A percentile compares a stretch with the other conserved stretches of the same genome.
phyloP scores from a whole-genome alignment of 2,113 vertebrate species.

The Rutilus rutilus region DNA sequence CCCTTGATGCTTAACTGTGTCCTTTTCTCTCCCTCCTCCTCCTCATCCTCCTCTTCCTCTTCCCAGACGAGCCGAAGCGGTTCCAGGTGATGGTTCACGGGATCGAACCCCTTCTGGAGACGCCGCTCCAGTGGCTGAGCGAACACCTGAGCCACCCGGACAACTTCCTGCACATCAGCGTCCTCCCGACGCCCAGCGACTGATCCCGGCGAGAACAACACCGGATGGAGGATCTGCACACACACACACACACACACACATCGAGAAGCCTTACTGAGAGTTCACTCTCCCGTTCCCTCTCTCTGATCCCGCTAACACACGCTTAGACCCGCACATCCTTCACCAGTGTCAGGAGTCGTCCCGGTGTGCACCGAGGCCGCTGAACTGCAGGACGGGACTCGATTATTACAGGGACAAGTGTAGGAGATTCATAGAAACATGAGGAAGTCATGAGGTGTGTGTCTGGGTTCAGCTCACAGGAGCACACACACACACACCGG shows the following conservation, averaged over 20 bases:
- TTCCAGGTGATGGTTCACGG: conserved; percentile 96
- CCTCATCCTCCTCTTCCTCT: background rate
- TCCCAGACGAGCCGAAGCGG: conserved; percentile 88
- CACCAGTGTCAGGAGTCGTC: conserved; percentile 72
- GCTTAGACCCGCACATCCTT: conserved; percentile 54
- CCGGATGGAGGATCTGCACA: too few species aligned
- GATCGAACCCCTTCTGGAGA: conserved; percentile 96
- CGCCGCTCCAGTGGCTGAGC: conserved; percentile 96
- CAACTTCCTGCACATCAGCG: conserved; percentile 97
- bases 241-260: background rate
- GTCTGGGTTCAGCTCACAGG: background rate
- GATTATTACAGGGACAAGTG: conserved; percentile 55
- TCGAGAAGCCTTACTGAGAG: conserved; percentile 25
- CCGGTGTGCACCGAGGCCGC: conserved; percentile 61
- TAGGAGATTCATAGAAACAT: background rate
- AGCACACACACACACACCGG: background rate
- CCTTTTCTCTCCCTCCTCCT: too few species aligned
- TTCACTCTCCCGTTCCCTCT: conserved; percentile 28
- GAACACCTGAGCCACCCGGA: conserved; percentile 98
- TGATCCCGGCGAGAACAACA: conserved; percentile 61
- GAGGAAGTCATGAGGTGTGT: too few species aligned
- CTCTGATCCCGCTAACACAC: conserved; percentile 55
- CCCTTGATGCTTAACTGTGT: background rate
- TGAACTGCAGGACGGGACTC: conserved; percentile 70
- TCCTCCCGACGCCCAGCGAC: conserved; percentile 86